Evolutionary conservation across 2,797 vertebrate genomes (phyloP), one percentile per base, ranked within the genome.

Genomic region (Pseudomugil tenellus): DNA sequence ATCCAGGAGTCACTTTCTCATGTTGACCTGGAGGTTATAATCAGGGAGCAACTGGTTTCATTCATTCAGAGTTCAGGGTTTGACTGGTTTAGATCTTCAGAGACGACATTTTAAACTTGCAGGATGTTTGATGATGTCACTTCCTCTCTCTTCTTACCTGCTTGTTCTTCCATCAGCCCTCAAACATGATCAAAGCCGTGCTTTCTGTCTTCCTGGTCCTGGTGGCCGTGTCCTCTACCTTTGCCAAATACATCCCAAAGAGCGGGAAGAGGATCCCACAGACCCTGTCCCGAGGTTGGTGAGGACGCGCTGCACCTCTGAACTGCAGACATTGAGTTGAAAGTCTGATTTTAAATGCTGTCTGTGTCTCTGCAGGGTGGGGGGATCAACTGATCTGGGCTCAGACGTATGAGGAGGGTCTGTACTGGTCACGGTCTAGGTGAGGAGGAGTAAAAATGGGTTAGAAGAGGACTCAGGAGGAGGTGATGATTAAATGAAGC

Each of bases 331-430:
- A 3, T 10, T 49, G 1, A 35, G 7, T 0, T 13, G 21, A 54
- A 26, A 25, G 23, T 13, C 1, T 63, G 37, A 26, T 34, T 4
- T 61, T 12, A 19, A 35, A 41, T 41, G 4, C 0, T 66, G 48
- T 68, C 1, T 58, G 11, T 21, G 68, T 78, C 14, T 56, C 69
- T 74, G 19, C 84, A 99, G 98, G 98, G 59, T 99, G 98, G 98
- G 98, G 96, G 0, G 98, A 99, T 76, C 95, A 97, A 72, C 92
- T 97, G 75, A 93, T 96, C 77, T 99, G 98, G 98, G 96, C 95
- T 0, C 98, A 99, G 93, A 99, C 98, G 0, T 99, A 99, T 0
- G 98, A 99, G 84, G 97, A 99, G 85, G 97, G 89, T 13, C 92
- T 99, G 3, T 96, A 92, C 88, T 96, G 95, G 91, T 67, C 96